These are phyloP conservation scores for Hermatobates lingyangjiaoensis DNA, from an alignment of 1,140 invertebrate genomes.

Conservation along the genomic window DNA sequence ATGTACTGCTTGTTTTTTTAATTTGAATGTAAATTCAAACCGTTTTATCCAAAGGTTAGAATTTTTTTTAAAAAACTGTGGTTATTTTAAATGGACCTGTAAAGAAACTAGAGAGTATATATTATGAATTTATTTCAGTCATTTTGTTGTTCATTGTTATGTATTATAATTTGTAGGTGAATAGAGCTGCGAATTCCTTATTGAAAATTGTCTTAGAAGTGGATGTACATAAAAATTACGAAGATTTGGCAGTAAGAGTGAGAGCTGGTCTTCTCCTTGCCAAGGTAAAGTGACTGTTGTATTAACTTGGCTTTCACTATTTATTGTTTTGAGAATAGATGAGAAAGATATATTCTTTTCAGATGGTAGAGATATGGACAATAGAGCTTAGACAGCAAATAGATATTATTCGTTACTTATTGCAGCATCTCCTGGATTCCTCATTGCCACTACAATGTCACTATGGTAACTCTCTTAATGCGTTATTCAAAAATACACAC, in stretches of 20 bases:
- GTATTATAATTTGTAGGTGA: conserved; percentile 10
- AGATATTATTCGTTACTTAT: conserved; percentile 11
- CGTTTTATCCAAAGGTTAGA: too few relatives aligned
- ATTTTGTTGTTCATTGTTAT: too few relatives aligned
- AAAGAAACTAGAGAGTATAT: too few relatives aligned
- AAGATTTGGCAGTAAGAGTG: conserved; percentile 14
- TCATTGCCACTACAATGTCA: conserved; percentile 12
- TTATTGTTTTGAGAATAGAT: neutral
- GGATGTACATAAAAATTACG: conserved; percentile 11
- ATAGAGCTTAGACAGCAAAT: conserved; percentile 15
- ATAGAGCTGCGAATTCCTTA: conserved; percentile 13
- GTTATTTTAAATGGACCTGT: too few relatives aligned
- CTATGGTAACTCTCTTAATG: conserved; percentile 6
- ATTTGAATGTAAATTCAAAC: too few relatives aligned
- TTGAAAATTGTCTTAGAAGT: conserved; percentile 15
- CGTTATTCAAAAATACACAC: neutral
- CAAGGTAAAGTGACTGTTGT: conserved; percentile 8
- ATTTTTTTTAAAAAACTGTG: too few relatives aligned
- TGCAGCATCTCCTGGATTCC: conserved; percentile 12
- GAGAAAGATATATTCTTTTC: neutral
- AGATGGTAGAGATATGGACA: conserved; percentile 15
- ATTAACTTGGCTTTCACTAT: neutral
- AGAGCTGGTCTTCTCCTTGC: conserved; percentile 12
- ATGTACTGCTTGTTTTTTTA: too few relatives aligned
- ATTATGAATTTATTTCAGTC: too few relatives aligned